These are phyloP conservation scores for Hypomecis punctinalis DNA, from an alignment of 2,888 invertebrate species.

Conservation along the genomic window DNA sequence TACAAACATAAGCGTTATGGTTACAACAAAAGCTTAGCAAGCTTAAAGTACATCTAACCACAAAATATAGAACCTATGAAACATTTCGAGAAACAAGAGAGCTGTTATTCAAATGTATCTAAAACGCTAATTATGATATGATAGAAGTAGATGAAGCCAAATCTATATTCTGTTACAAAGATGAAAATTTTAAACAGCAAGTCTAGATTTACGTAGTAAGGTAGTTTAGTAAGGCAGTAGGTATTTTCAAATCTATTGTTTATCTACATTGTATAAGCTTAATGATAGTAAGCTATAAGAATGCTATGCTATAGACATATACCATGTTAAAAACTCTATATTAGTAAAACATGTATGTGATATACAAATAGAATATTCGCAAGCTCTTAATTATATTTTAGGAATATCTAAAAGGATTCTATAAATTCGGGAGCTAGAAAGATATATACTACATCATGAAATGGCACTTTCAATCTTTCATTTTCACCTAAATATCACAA, in stretches of 20 bases:
- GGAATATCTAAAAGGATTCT: constrained; percentile 13
- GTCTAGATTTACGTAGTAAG: neutral
- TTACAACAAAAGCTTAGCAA: constrained; percentile 39
- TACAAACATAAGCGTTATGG: constrained; percentile 45
- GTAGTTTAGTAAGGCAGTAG: constrained; percentile 15
- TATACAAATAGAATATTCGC: constrained; percentile 7
- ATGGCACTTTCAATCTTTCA: constrained; percentile 73
- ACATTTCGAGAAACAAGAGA: constrained; percentile 8
- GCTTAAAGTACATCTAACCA: constrained; percentile 1
- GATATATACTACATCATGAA: constrained; percentile 49
- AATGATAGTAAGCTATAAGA: neutral
- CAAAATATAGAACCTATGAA: neutral
- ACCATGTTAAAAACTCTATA: neutral
- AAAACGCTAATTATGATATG: neutral
- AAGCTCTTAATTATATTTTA: constrained; percentile 18
- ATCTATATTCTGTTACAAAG: neutral
- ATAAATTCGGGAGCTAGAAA: constrained; percentile 33
- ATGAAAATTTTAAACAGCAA: constrained; percentile 3
- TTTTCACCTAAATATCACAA: constrained; percentile 73
- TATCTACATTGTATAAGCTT: constrained; percentile 1
- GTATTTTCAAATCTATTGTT: constrained; percentile 2
- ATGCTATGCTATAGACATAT: neutral
- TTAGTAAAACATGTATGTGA: constrained; percentile 1
- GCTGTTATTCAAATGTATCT: neutral
- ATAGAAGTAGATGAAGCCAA: neutral